Evolutionary conservation across 2,113 vertebrate species (phyloP).

Genomic region (Haplotaxodon microlepis): DNA sequence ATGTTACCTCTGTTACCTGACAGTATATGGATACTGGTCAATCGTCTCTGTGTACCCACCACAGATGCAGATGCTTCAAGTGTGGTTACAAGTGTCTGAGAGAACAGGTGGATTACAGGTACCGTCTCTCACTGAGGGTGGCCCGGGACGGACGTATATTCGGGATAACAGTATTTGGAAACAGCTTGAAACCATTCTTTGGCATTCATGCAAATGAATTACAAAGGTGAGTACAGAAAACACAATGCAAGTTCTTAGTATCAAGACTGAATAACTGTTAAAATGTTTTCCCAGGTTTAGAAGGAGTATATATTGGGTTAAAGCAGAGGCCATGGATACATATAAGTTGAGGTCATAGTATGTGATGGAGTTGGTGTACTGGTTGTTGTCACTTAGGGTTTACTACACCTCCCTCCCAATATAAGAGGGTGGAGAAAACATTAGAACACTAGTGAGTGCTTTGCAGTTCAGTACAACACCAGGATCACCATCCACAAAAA

Average conservation of each 20-base stretch:
- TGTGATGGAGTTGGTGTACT: background rate
- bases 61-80: constrained; percentile 51
- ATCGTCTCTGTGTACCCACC: background rate
- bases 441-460: background rate
- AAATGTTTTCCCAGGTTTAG: background rate
- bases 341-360: background rate
- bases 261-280: background rate
- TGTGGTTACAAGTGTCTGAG: constrained; percentile 56
- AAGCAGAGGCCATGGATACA: background rate
- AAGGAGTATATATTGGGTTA: background rate
- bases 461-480: background rate
- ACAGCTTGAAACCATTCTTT: constrained; percentile 62
- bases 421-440: background rate
- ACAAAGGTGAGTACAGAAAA: constrained; percentile 46
- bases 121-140: constrained; percentile 63
- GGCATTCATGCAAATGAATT: constrained; percentile 60
- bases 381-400: background rate
- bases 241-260: background rate
- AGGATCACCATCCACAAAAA: background rate
- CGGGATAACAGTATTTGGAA: constrained; percentile 68
- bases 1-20: background rate
- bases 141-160: constrained; percentile 46
- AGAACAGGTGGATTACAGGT: constrained; percentile 57
- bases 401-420: background rate
- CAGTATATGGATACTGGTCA: background rate